Evolutionary conservation across 2,113 vertebrate species (phyloP).

Genomic region (Daubentonia madagascariensis): DNA sequence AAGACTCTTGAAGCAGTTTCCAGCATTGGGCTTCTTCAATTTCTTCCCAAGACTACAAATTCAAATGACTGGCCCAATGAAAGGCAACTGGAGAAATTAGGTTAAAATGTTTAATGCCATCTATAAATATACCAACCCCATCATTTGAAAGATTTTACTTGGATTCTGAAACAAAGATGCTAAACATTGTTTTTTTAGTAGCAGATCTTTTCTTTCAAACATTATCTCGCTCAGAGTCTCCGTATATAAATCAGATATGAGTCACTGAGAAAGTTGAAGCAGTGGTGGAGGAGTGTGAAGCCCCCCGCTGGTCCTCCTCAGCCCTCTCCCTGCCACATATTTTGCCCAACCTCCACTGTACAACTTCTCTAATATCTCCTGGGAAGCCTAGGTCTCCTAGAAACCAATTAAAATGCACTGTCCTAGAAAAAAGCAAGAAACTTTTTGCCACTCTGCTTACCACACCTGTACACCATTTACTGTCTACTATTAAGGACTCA

Average conservation of each 20-base stretch:
- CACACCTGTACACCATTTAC: background rate
- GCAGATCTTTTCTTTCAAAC: background rate
- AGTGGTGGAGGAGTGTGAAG: background rate
- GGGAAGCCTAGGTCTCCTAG: background rate
- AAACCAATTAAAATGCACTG: background rate
- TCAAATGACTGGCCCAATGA: background rate
- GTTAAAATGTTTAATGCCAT: background rate
- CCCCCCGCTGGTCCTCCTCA: background rate
- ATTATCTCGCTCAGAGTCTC: background rate
- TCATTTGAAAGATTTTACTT: background rate
- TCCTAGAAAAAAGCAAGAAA: conserved; percentile 32
- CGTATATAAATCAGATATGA: background rate
- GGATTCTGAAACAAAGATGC: background rate
- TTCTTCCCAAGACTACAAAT: background rate
- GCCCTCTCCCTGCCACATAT: background rate
- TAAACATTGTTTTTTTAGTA: background rate
- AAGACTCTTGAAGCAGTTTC: background rate
- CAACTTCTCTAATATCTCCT: background rate
- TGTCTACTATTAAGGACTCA: background rate
- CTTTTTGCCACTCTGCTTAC: conserved; percentile 48
- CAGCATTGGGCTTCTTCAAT: background rate
- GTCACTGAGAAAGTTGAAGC: background rate
- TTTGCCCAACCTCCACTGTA: rapidly evolving
- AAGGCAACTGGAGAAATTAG: background rate
- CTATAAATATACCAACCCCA: background rate